These are phyloP conservation scores for Plecturocebus donacophilus DNA, from an alignment of 2,113 vertebrate genomes.

Conservation along the genomic window DNA sequence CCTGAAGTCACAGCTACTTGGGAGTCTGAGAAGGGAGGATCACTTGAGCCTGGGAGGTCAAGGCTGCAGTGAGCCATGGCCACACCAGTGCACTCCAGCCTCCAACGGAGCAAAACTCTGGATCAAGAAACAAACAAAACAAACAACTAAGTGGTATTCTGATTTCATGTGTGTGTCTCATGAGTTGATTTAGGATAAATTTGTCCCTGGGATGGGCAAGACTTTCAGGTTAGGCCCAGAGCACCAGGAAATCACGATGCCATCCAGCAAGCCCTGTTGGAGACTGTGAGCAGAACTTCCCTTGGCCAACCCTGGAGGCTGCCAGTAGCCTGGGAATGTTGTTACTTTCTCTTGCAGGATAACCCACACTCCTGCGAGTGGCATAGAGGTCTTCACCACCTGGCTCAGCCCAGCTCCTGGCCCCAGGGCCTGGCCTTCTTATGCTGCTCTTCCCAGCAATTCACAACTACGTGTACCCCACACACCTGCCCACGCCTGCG, in stretches of 20 bases:
- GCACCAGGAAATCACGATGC: neutral
- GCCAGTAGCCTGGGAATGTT: too few relatives aligned
- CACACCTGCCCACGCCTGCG: neutral
- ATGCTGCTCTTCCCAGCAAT: neutral
- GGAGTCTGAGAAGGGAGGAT: too few relatives aligned
- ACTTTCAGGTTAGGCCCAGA: neutral
- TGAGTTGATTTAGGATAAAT: neutral
- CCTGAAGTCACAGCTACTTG: too few relatives aligned
- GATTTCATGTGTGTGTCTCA: fast-evolving
- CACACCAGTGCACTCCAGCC: too few relatives aligned
- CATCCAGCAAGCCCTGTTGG: neutral
- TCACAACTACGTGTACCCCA: fast-evolving
- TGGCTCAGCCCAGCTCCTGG: neutral
- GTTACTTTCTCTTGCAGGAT: neutral
- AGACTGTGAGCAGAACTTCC: neutral
- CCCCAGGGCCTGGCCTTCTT: neutral
- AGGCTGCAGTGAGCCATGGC: too few relatives aligned
- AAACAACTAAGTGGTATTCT: neutral
- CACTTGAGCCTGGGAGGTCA: too few relatives aligned
- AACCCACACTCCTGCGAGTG: fast-evolving
- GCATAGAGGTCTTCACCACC: neutral
- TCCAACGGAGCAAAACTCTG: too few relatives aligned
- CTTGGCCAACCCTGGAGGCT: too few relatives aligned
- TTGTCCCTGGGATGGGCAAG: neutral
- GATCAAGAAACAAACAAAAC: too few relatives aligned